These are phyloP conservation scores for Microchrysa polita DNA, from an alignment of 2,888 invertebrate genomes.

Conservation along the genomic window DNA sequence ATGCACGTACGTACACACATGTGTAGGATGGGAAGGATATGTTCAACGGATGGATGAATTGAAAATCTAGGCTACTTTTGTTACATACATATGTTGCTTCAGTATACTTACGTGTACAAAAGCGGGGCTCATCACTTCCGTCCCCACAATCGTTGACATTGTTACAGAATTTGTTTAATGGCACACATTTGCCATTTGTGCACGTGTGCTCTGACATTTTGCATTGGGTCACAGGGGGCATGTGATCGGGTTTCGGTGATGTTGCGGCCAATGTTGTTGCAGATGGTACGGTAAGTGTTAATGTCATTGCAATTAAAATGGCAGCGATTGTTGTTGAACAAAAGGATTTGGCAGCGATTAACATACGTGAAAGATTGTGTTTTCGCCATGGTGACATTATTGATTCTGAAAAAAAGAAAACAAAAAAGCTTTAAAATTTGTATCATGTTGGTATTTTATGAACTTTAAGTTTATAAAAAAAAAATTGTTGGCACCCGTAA, in stretches of 20 bases:
- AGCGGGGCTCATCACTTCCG: conserved; percentile 80
- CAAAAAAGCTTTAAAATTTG: neutral
- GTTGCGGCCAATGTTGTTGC: conserved; percentile 44
- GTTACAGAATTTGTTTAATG: conserved; percentile 80
- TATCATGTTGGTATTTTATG: no score
- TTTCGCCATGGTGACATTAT: conserved; percentile 63
- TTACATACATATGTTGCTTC: neutral
- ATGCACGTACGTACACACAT: no score
- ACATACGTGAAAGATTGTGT: conserved; percentile 55
- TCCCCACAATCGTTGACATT: conserved; percentile 83
- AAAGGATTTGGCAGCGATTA: conserved; percentile 44
- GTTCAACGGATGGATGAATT: no score
- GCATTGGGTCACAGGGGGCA: conserved; percentile 56
- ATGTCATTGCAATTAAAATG: conserved; percentile 52
- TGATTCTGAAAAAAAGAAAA: conserved; percentile 55
- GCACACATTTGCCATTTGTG: conserved; percentile 64
- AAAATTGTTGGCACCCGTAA: no score
- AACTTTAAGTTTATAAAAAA: no score
- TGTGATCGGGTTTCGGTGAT: conserved; percentile 51
- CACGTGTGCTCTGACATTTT: conserved; percentile 63
- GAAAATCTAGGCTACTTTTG: no score
- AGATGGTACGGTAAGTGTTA: conserved; percentile 52
- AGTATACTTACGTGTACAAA: conserved; percentile 79
- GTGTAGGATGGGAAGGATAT: no score
- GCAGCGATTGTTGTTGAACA: conserved; percentile 53